Conservation (phyloP, 2,113 vertebrate genomes). For the Aspidoscelis tigris region DNA sequence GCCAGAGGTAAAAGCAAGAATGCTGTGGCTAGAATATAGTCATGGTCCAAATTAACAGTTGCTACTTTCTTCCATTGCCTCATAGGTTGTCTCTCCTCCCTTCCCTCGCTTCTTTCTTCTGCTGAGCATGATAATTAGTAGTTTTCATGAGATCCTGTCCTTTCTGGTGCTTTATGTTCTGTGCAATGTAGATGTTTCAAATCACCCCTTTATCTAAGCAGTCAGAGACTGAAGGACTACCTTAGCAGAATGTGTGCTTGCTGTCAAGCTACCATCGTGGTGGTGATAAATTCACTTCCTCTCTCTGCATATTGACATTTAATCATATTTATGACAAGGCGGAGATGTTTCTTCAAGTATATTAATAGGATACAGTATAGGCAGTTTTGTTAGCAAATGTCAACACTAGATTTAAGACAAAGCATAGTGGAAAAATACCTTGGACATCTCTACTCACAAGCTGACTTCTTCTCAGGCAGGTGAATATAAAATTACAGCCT, state of each 20-base stretch:
- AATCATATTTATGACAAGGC: conserved; percentile 37
- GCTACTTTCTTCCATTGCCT: conserved; percentile 26
- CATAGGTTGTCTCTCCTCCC: background rate
- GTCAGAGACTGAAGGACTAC: background rate
- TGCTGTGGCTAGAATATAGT: conserved; percentile 4
- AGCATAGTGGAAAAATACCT: background rate
- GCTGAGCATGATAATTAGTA: background rate
- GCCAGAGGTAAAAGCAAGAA: background rate
- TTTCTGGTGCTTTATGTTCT: background rate
- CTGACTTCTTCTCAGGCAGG: background rate
- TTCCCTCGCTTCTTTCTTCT: background rate
- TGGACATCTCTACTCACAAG: background rate
- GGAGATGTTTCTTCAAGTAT: conserved; percentile 30
- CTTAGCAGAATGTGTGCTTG: background rate
- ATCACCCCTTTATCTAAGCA: conserved; percentile 14
- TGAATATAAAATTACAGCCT: background rate
- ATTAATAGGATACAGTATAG: conserved; percentile 24
- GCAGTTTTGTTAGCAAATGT: conserved; percentile 42
- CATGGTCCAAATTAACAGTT: conserved; percentile 12
- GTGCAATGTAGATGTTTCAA: background rate
- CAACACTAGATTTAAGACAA: conserved; percentile 17
- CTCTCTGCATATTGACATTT: background rate
- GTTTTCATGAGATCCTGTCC: background rate
- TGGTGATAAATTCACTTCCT: conserved; percentile 15
- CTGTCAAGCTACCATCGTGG: background rate